Base-by-base conservation (phyloP, 2,113 vertebrate genomes). In the Eonycteris spelaea region DNA sequence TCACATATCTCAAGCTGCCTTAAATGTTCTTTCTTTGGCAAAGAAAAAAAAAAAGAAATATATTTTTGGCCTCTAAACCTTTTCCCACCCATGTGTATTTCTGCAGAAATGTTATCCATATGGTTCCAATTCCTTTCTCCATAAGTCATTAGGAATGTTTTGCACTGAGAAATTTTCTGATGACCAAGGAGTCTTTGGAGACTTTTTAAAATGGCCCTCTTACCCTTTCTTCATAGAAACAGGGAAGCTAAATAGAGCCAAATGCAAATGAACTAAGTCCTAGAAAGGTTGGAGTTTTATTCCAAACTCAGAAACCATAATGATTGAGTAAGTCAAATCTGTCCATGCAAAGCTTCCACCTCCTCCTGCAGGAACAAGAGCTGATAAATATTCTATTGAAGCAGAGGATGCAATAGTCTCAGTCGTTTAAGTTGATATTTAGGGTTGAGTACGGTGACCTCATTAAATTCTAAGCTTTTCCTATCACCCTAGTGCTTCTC, bases 1-100 rank as follows among this genome's bases (percentile, higher is more conserved):
- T 98, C 97, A 96, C 96, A 97, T 96, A 97, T 97, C 94, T 97
- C 97, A 97, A 97, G 96, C 97, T 98, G 96, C 94, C 86, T 97
- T 97, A 98, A 97, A 97, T 97, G 97, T 98, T 97, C 95, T 97
- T 98, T 97, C 97, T 97, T 98, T 98, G 96, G 97, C 97, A 98
- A 97, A 96, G 86, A 61, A 96, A 97, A 96, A 96, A 95, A 97
- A 96, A 97, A 89, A 94, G 78, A 96, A 97, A 91, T 96, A 90
- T 97, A 97, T 97, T 97, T 98, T 97, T 97, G 97, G 96, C 95
- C 96, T 97, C 96, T 97, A 97, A 97, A 98, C 94, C 96, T 97
- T 97, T 98, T 96, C 91, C 95, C 71, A 97, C 96, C 97, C 95
- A 0, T 97, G 95, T 97, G 82, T 93, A 96, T 97, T 97, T 97